These are phyloP conservation scores for Hyaena hyaena DNA, from an alignment of 2,113 vertebrate genomes.

Conservation along the genomic window DNA sequence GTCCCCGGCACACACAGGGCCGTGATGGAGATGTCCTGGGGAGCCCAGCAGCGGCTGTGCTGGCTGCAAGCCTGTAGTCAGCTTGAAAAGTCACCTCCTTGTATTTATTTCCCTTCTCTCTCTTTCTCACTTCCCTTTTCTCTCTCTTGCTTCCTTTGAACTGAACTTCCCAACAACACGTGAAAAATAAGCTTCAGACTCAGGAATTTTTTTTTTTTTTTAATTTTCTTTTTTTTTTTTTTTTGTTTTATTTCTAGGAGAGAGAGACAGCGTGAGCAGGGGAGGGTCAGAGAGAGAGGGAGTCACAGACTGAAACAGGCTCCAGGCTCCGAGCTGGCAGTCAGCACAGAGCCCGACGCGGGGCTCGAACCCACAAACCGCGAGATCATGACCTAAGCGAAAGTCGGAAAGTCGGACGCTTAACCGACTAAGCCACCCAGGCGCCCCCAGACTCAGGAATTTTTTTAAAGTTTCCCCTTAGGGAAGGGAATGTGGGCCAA, in stretches of 20 bases:
- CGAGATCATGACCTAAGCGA: too few relatives aligned
- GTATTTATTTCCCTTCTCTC: neutral
- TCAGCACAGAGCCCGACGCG: too few relatives aligned
- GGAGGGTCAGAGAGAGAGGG: too few relatives aligned
- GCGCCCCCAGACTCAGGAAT: neutral
- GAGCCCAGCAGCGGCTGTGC: neutral
- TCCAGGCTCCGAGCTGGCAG: too few relatives aligned
- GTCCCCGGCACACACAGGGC: accelerated
- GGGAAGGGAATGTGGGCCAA: neutral
- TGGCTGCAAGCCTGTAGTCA: neutral
- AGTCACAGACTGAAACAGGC: too few relatives aligned
- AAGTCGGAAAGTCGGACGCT: too few relatives aligned
- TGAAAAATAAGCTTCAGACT: neutral
- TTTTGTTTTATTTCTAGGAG: too few relatives aligned
- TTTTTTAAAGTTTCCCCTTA: neutral
- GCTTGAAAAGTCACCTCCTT: neutral
- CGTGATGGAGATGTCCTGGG: neutral
- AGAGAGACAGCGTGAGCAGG: too few relatives aligned
- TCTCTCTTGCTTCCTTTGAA: conserved; percentile 15
- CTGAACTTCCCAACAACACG: neutral
- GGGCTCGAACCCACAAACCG: too few relatives aligned
- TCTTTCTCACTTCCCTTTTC: neutral
- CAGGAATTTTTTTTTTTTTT: neutral
- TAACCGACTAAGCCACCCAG: too few relatives aligned
- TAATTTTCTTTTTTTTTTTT: too few relatives aligned